Base-by-base conservation (phyloP, 2,888 invertebrate genomes). In the Cephonodes hylas region DNA sequence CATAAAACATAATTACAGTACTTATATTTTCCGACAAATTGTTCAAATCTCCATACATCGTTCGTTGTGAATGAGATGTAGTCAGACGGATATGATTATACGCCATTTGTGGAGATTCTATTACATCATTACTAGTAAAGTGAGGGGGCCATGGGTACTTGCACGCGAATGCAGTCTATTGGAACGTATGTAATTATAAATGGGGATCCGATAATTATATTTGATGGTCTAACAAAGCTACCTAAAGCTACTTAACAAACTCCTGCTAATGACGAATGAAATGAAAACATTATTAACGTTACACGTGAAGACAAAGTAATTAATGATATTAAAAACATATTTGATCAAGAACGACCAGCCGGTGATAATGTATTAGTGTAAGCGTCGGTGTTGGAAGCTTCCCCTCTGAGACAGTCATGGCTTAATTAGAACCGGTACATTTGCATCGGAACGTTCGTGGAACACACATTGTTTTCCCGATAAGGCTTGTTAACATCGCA, bases 381-480 rank as follows among this genome's bases (percentile, higher is more conserved):
- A 58, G 38, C 38, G 48, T 48, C 34, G 10, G 60, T 60, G 48
- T 48, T 15, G 38, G 60, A 46, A 38, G 60, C 68, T 65, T 66
- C 67, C 66, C 67, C 59, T 68, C 66, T 58, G 53, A 53, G 53
- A 53, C 62, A 69, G 69, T 69, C 79, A 83, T 75, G 74, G 80
- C 82, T 86, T 85, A 84, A 86, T 86, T 86, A 86, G 79, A 71
- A 67, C 68, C 73, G 61, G 72, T 62, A 68, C 74, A 80, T 84
- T 85, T 80, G 79, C 84, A 85, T 84, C 66, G 77, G 75, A 76
- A 80, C 76, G 75, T 68, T 70, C 69, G 68, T 70, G 70, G 72
- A 74, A 77, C 76, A 77, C 70, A 75, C 79, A 84, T 86, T 84
- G 84, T 85, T 77, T 77, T 69, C 82, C 78, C 67, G 76, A 83